Conservation (phyloP, 1,140 invertebrate species). For the Drosophila paulistorum region DNA sequence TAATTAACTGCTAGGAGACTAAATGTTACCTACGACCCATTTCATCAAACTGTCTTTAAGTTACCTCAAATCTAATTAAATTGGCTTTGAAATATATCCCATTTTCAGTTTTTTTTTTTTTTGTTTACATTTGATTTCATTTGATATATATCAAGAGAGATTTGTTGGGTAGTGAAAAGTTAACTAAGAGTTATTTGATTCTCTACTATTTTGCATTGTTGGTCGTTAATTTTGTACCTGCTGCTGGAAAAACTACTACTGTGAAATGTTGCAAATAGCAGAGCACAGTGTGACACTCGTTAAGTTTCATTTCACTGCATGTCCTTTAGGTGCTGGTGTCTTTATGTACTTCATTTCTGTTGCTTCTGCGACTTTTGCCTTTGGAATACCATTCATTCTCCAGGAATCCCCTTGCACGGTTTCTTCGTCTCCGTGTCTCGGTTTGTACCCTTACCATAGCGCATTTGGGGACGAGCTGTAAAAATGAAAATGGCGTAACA, state of each 20-base stretch:
- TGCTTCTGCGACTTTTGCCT: conserved; percentile 6
- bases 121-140: too few species aligned
- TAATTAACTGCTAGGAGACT: too few species aligned
- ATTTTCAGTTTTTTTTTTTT: too few species aligned
- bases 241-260: not conserved
- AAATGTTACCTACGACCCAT: too few species aligned
- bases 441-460: conserved; percentile 35
- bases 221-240: conserved; percentile 18
- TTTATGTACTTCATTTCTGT: conserved; percentile 68
- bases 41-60: too few species aligned
- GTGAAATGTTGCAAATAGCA: conserved; percentile 28
- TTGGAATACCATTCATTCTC: conserved; percentile 13
- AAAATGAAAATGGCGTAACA: conserved; percentile 74
- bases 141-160: not conserved
- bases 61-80: too few species aligned
- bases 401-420: not conserved
- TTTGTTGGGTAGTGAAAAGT: not conserved
- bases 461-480: conserved; percentile 45
- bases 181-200: not conserved
- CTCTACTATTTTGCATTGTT: not conserved
- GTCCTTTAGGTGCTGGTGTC: conserved; percentile 63
- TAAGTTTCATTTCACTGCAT: conserved; percentile 60
- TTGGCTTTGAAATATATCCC: too few species aligned
- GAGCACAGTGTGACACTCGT: conserved; percentile 44
- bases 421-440: not conserved